Conservation (phyloP, 1,140 invertebrate species). For the Magallana angulata region DNA sequence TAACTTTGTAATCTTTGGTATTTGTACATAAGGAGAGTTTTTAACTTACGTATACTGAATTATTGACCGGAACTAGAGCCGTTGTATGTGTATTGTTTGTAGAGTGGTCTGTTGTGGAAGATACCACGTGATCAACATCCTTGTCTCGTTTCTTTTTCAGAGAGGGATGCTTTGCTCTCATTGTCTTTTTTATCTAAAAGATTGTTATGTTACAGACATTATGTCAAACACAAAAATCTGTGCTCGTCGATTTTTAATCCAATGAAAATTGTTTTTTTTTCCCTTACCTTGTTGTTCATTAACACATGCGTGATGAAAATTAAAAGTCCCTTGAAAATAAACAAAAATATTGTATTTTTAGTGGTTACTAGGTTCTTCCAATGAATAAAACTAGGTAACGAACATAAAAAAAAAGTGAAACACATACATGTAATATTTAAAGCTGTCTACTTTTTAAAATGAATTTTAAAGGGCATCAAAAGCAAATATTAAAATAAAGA, state of each 20-base stretch:
- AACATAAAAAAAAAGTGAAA: too few relatives aligned
- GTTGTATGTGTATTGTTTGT: neutral
- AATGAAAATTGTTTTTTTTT: too few relatives aligned
- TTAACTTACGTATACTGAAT: neutral
- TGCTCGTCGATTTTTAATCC: too few relatives aligned
- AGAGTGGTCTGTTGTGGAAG: neutral
- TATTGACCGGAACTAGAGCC: neutral
- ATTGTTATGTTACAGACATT: neutral
- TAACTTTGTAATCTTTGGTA: too few relatives aligned
- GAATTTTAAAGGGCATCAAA: too few relatives aligned
- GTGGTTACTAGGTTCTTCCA: too few relatives aligned
- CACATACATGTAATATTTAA: too few relatives aligned
- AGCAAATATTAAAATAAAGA: too few relatives aligned
- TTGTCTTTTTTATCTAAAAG: neutral
- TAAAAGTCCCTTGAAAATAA: neutral
- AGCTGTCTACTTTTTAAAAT: too few relatives aligned
- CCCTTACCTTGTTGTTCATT: neutral
- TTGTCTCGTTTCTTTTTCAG: neutral
- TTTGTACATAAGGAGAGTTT: neutral
- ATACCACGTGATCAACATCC: neutral
- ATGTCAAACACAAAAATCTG: neutral
- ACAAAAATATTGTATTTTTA: neutral
- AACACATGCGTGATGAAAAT: conserved; percentile 13
- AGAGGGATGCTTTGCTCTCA: neutral
- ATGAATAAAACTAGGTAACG: too few relatives aligned